Evolutionary conservation across 2,797 vertebrate species (phyloP).

Genomic region (Nyctalus aviator): DNA sequence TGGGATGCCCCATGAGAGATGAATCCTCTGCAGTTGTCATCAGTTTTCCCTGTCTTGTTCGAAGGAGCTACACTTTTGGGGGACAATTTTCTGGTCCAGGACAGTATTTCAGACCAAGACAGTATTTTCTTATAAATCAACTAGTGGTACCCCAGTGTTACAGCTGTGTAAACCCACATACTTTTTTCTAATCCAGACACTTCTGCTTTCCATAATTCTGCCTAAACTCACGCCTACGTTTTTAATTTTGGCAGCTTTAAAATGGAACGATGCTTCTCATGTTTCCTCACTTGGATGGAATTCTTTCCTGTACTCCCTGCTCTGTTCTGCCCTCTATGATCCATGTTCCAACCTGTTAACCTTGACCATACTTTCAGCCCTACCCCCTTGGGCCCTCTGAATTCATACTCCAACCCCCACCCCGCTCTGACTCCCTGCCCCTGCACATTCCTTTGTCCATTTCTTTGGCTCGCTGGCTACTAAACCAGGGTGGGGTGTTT

Average conservation of each 20-base stretch:
- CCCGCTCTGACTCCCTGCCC: background rate
- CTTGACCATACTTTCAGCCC: conserved; percentile 26
- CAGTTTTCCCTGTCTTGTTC: background rate
- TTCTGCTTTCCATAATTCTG: conserved; percentile 28
- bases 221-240: conserved; percentile 60
- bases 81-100: background rate
- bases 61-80: background rate
- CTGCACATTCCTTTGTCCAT: conserved; percentile 49
- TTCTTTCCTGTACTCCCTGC: conserved; percentile 51
- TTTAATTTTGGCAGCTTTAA: conserved; percentile 67
- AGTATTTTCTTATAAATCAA: background rate
- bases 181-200: conserved; percentile 34
- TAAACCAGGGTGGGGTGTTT: background rate
- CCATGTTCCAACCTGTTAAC: conserved; percentile 59
- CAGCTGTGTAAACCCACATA: background rate
- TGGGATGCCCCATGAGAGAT: background rate
- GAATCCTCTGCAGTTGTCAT: background rate
- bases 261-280: conserved; percentile 31
- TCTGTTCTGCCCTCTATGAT: conserved; percentile 62
- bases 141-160: background rate
- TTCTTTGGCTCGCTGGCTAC: conserved; percentile 67
- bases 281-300: conserved; percentile 57
- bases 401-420: background rate
- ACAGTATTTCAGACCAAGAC: background rate
- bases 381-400: background rate